Conservation (phyloP, 1,140 invertebrate species). For the Cotesia vestalis region DNA sequence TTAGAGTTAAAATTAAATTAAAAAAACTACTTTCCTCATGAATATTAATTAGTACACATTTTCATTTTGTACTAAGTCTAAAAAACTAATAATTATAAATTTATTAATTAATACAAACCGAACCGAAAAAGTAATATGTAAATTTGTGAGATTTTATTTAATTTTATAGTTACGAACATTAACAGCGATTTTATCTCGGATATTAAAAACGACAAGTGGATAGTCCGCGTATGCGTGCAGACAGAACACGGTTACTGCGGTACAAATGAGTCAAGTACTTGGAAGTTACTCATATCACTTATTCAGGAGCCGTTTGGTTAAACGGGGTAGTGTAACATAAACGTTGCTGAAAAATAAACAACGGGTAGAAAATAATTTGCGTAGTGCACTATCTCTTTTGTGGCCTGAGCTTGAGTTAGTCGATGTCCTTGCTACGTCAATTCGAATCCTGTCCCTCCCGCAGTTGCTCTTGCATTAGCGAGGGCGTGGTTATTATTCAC, state of each 20-base stretch:
- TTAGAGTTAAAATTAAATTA: no score
- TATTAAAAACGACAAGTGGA: slow-evolving; percentile 13
- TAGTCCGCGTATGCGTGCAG: slow-evolving; percentile 9
- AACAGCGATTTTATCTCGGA: background rate
- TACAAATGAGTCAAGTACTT: no score
- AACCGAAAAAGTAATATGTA: no score
- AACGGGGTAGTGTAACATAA: background rate
- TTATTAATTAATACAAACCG: no score
- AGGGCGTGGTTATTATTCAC: slow-evolving; percentile 51
- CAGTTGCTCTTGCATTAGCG: slow-evolving; percentile 46
- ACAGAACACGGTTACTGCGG: background rate
- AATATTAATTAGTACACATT: no score
- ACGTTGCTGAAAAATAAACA: background rate
- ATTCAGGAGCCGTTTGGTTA: no score
- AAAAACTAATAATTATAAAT: no score
- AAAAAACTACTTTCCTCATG: no score
- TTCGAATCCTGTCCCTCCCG: slow-evolving; percentile 52
- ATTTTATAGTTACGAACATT: no score
- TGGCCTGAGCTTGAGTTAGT: slow-evolving; percentile 44
- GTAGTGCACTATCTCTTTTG: slow-evolving; percentile 43
- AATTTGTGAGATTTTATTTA: no score
- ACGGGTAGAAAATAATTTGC: background rate
- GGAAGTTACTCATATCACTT: no score
- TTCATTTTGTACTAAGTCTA: no score
- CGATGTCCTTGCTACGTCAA: slow-evolving; percentile 56